phyloP scores from a whole-genome alignment of 2,888 invertebrate species.

The Spilarctia lutea region DNA sequence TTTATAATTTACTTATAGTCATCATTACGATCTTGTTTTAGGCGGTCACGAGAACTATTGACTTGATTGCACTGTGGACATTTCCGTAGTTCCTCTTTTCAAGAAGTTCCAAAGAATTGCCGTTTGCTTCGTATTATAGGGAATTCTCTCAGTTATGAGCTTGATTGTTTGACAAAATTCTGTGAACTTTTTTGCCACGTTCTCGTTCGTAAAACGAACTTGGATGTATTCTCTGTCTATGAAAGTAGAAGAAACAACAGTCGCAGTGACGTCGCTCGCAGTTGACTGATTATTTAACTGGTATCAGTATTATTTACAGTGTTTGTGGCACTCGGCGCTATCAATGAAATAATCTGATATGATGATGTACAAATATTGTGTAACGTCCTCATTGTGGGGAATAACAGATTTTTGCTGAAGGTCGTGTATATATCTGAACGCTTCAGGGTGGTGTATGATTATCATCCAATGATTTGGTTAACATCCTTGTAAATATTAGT shows the following conservation, averaged over 20 bases:
- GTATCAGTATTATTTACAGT: not conserved
- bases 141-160: not conserved
- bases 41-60: not conserved
- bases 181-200: not conserved
- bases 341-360: slow-evolving; percentile 1
- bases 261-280: not conserved
- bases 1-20: not conserved
- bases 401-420: not conserved
- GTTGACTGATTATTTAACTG: slow-evolving; percentile 4
- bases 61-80: not conserved
- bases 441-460: not conserved
- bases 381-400: not conserved
- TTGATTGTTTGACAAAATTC: not conserved
- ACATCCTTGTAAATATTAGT: too few relatives aligned
- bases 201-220: not conserved
- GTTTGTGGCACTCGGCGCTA: not conserved
- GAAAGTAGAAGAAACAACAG: not conserved
- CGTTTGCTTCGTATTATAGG: not conserved
- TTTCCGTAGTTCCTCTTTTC: not conserved
- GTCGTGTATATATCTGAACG: not conserved
- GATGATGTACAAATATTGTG: not conserved
- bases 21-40: not conserved
- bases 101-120: not conserved
- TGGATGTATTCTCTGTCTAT: not conserved
- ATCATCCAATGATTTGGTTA: too few relatives aligned